Percentiles rank a stretch among this genome's conserved stretches.
These are phyloP conservation scores for Lagorchestes hirsutus DNA, from an alignment of 2,797 vertebrate species.

Conservation along the genomic window DNA sequence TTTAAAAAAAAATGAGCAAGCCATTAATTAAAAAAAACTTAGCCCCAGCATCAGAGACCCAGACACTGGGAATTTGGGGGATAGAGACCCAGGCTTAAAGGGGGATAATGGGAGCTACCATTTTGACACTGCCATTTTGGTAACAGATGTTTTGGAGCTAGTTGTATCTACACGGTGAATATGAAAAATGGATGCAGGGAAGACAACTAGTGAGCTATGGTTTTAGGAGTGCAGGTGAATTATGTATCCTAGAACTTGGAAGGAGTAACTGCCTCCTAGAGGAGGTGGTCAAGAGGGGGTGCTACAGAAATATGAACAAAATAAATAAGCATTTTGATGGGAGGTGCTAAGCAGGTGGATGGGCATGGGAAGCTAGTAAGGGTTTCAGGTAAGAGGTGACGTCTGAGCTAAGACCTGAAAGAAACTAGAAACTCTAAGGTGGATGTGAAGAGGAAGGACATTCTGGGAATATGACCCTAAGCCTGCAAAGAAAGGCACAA, in stretches of 20 bases:
- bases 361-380: not conserved
- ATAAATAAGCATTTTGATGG: not conserved
- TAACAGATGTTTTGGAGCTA: not conserved
- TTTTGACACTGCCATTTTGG: not conserved
- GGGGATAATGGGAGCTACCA: not conserved
- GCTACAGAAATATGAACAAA: not conserved
- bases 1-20: not conserved
- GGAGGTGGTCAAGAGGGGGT: not conserved
- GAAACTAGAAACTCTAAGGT: not conserved
- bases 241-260: not conserved
- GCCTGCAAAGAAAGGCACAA: not conserved
- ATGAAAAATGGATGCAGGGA: not conserved
- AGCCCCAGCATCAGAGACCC: not conserved
- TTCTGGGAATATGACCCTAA: not conserved
- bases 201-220: not conserved
- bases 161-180: not conserved
- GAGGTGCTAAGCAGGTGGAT: not conserved
- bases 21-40: not conserved
- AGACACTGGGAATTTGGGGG: not conserved
- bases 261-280: not conserved
- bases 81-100: not conserved
- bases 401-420: not conserved
- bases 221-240: not conserved
- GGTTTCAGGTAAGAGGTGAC: not conserved
- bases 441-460: not conserved